Conservation (phyloP, 2,888 invertebrate species). For the Metalampra italica region DNA sequence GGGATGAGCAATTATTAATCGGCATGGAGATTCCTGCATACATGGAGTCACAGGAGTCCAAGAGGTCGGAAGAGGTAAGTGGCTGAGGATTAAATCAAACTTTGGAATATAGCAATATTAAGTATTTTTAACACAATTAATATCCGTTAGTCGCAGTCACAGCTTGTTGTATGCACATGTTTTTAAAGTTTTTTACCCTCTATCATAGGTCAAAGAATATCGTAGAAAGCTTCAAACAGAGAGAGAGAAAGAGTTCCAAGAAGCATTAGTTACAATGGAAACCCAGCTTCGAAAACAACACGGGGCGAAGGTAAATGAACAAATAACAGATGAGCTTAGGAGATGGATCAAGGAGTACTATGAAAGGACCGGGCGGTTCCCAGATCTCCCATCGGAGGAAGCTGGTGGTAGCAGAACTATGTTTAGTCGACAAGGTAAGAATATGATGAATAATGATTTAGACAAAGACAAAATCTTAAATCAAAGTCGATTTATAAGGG, state of each 20-base stretch:
- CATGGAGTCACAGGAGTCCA: constrained; percentile 57
- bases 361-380: constrained; percentile 90
- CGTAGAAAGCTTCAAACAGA: constrained; percentile 83
- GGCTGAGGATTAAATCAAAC: background rate
- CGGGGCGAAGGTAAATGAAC: constrained; percentile 88
- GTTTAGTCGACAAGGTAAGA: constrained; percentile 86
- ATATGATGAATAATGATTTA: background rate
- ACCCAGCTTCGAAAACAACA: constrained; percentile 84
- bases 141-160: no score
- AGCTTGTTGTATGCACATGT: no score
- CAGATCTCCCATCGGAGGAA: constrained; percentile 95
- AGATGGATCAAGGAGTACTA: constrained; percentile 92
- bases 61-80: constrained; percentile 56
- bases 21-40: constrained; percentile 84
- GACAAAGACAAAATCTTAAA: background rate
- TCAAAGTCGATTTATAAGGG: background rate
- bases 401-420: constrained; percentile 92
- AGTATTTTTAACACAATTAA: no score
- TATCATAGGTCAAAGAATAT: constrained; percentile 64
- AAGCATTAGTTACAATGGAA: constrained; percentile 80
- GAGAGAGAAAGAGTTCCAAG: constrained; percentile 83
- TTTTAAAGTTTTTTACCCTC: no score
- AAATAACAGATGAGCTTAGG: constrained; percentile 91
- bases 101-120: no score
- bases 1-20: constrained; percentile 92